Evolutionary conservation across 1,140 invertebrate species (phyloP).

Genomic region (Apis florea): DNA sequence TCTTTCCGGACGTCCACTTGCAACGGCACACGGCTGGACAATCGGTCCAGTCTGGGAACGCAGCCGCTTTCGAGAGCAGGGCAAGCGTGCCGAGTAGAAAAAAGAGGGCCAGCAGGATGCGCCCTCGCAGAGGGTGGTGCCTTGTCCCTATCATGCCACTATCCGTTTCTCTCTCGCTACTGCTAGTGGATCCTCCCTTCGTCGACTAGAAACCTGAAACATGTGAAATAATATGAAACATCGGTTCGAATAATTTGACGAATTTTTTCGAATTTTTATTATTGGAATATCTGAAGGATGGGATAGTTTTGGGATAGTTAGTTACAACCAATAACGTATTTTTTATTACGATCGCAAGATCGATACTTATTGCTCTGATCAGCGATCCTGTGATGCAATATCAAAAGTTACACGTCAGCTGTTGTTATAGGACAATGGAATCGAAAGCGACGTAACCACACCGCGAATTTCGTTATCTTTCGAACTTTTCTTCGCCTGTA

Average conservation of each 20-base stretch:
- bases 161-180: slow-evolving; percentile 49
- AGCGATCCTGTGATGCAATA: too few relatives aligned
- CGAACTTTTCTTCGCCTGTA: background rate
- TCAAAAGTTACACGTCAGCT: background rate
- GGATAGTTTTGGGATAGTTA: too few relatives aligned
- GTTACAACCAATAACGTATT: too few relatives aligned
- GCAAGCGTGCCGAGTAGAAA: slow-evolving; percentile 69
- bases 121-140: slow-evolving; percentile 75
- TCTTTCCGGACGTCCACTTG: slow-evolving; percentile 94
- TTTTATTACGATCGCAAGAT: too few relatives aligned
- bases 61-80: slow-evolving; percentile 76
- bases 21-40: slow-evolving; percentile 90
- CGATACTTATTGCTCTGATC: background rate
- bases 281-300: too few relatives aligned
- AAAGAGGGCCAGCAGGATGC: slow-evolving; percentile 72
- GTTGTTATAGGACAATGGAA: background rate
- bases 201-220: slow-evolving; percentile 14
- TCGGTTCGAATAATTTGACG: background rate
- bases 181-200: slow-evolving; percentile 1
- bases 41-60: slow-evolving; percentile 89
- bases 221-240: accelerated
- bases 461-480: background rate
- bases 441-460: background rate
- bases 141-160: slow-evolving; percentile 72
- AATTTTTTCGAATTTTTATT: too few relatives aligned